These are phyloP conservation scores for Trichopria drosophilae DNA, from an alignment of 2,888 invertebrate genomes.

Conservation along the genomic window DNA sequence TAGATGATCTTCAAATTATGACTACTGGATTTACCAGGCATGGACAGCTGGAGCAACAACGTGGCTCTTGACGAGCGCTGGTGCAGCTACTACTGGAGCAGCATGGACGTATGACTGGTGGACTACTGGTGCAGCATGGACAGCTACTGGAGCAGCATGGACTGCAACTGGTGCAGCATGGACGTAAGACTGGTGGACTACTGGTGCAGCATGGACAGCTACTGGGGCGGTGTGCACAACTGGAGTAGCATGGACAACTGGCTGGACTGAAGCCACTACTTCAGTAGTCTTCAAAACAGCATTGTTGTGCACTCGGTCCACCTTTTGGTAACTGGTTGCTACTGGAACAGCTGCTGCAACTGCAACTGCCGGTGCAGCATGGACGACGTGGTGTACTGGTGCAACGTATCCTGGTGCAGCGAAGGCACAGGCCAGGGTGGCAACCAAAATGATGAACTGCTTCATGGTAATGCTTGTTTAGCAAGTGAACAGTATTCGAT, in stretches of 20 bases:
- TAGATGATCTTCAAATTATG: no score
- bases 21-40: no score
- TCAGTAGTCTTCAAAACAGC: slow-evolving; percentile 12
- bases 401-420: slow-evolving; percentile 54
- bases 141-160: no score
- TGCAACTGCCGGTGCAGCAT: slow-evolving; percentile 50
- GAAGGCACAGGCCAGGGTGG: slow-evolving; percentile 53
- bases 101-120: no score
- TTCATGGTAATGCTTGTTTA: slow-evolving; percentile 40
- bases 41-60: no score
- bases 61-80: no score
- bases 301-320: slow-evolving; percentile 55
- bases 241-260: slow-evolving; percentile 59
- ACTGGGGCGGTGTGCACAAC: slow-evolving; percentile 49
- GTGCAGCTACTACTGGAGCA: slow-evolving; percentile 47
- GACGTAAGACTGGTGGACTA: no score
- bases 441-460: slow-evolving; percentile 46
- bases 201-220: slow-evolving; percentile 49
- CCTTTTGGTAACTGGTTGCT: slow-evolving; percentile 69
- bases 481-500: no score
- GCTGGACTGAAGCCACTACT: slow-evolving; percentile 54
- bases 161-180: slow-evolving; percentile 65
- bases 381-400: slow-evolving; percentile 40
- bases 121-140: no score
- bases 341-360: slow-evolving; percentile 62